phyloP scores from a whole-genome alignment of 2,888 invertebrate species.

The Pterostichus madidus region DNA sequence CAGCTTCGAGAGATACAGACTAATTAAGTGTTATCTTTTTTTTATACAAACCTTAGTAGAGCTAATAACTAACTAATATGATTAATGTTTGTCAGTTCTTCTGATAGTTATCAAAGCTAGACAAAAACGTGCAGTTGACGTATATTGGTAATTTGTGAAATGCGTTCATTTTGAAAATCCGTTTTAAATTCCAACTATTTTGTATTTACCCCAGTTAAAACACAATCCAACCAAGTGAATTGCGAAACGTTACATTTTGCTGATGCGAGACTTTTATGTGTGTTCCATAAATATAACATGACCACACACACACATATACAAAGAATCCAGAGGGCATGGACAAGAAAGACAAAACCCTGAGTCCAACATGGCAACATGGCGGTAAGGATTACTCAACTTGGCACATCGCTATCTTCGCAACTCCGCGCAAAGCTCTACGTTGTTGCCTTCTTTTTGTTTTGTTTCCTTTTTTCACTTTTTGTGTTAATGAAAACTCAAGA shows the following conservation, averaged over 20 bases:
- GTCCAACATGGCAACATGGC: background rate
- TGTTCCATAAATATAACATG: slow-evolving; percentile 51
- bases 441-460: slow-evolving; percentile 39
- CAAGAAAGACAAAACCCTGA: background rate
- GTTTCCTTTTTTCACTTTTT: slow-evolving; percentile 53
- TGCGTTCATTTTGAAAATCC: no score
- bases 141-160: no score
- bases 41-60: no score
- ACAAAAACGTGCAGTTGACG: no score
- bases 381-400: slow-evolving; percentile 52
- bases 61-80: no score
- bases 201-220: background rate
- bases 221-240: slow-evolving; percentile 30
- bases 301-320: slow-evolving; percentile 1
- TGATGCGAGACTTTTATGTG: slow-evolving; percentile 42
- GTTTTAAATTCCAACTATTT: no score
- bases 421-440: slow-evolving; percentile 22
- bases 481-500: slow-evolving; percentile 58
- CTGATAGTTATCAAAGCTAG: no score
- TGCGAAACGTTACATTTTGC: slow-evolving; percentile 22
- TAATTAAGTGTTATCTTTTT: no score
- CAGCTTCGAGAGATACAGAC: no score
- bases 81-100: no score
- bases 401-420: slow-evolving; percentile 46
- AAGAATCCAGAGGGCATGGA: background rate